Conservation (phyloP, 2,113 vertebrate species). For the Henicopernis longicauda region DNA sequence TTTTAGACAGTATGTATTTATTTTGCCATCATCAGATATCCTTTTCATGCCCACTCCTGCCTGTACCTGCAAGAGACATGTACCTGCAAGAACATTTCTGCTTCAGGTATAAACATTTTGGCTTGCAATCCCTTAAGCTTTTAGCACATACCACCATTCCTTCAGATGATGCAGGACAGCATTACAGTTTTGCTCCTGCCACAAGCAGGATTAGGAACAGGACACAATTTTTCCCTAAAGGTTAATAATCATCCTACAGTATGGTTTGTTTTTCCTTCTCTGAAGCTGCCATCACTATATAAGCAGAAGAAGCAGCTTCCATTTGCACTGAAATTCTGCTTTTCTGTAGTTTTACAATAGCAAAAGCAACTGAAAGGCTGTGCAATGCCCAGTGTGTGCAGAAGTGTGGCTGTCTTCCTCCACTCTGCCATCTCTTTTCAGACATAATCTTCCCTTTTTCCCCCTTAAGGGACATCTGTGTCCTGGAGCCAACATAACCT, state of each 20-base stretch:
- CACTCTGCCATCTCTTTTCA: not conserved
- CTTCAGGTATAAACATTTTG: conserved; percentile 2
- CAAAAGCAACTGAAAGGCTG: not conserved
- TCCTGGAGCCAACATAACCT: not conserved
- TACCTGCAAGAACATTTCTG: not conserved
- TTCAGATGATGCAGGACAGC: not conserved
- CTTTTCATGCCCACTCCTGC: not conserved
- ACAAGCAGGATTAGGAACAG: not conserved
- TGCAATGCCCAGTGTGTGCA: not conserved
- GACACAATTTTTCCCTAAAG: not conserved
- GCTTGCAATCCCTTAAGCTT: not conserved
- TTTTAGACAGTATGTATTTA: not conserved
- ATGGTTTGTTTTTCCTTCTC: not conserved
- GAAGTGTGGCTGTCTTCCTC: not conserved
- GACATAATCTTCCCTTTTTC: not conserved
- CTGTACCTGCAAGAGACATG: not conserved
- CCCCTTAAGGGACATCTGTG: not conserved
- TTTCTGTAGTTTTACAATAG: not conserved
- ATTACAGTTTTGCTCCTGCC: not conserved
- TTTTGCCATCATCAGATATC: not conserved
- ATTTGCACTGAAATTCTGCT: not conserved
- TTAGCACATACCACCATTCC: not conserved
- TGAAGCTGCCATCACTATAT: not conserved
- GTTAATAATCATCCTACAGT: not conserved
- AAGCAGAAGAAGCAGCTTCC: not conserved